Conservation (phyloP, 1,140 invertebrate species). For the Metaphire vulgaris region DNA sequence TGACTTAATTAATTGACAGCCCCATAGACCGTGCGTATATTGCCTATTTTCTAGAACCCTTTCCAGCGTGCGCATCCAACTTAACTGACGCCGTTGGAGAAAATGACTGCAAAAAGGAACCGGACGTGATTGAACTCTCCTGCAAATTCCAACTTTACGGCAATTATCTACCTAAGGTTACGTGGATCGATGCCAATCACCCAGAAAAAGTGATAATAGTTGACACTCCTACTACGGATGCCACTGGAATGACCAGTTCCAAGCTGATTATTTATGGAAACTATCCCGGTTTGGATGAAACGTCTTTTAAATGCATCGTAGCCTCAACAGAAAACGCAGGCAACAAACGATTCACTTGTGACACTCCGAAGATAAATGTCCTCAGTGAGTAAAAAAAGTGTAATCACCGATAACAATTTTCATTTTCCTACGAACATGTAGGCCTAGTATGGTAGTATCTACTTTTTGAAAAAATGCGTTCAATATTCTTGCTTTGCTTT, state of each 20-base stretch:
- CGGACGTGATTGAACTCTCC: background rate
- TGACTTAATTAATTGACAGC: too few relatives aligned
- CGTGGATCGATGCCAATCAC: background rate
- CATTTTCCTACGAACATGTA: too few relatives aligned
- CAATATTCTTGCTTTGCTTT: too few relatives aligned
- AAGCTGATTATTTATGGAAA: background rate
- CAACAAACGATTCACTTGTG: background rate
- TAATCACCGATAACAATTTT: too few relatives aligned
- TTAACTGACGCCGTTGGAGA: background rate
- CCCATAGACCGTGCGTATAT: too few relatives aligned
- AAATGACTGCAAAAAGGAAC: background rate
- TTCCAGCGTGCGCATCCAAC: background rate
- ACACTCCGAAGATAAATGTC: background rate
- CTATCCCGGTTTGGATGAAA: background rate
- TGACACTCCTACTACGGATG: background rate
- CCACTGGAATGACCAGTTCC: background rate
- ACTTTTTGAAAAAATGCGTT: too few relatives aligned
- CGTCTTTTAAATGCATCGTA: background rate
- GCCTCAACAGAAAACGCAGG: background rate
- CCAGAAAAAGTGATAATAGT: background rate
- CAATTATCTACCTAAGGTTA: background rate
- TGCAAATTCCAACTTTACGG: background rate
- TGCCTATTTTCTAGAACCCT: too few relatives aligned
- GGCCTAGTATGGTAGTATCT: too few relatives aligned
- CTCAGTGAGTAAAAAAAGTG: background rate